Evolutionary conservation across 2,113 vertebrate genomes (phyloP).

Genomic region (Perca fluviatilis): DNA sequence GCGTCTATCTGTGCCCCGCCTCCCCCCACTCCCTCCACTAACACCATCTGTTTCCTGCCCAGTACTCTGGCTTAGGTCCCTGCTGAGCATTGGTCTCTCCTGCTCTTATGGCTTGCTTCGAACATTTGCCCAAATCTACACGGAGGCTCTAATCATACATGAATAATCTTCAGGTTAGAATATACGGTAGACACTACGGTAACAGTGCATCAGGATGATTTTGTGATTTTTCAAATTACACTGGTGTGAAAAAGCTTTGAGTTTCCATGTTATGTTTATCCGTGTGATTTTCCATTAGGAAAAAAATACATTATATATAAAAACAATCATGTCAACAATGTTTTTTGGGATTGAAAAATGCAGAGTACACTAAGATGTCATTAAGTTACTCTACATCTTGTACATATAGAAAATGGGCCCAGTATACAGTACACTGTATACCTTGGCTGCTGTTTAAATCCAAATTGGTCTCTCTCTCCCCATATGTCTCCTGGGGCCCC

Average conservation of each 20-base stretch:
- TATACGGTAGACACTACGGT: neutral
- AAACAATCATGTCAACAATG: no score
- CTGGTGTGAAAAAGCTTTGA: neutral
- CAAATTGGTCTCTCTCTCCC: neutral
- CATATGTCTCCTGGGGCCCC: neutral
- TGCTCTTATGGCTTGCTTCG: conserved; percentile 35
- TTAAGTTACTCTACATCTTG: neutral
- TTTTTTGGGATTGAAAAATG: neutral
- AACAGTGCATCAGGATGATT: neutral
- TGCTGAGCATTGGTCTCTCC: conserved; percentile 54
- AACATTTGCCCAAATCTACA: conserved; percentile 31
- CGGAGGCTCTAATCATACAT: conserved; percentile 8
- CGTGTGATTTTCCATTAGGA: neutral
- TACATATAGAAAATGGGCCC: neutral
- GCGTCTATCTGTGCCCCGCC: conserved; percentile 34
- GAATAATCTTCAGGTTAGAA: neutral
- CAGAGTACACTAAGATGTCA: neutral
- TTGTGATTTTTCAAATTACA: neutral
- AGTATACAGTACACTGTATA: no score
- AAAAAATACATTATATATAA: neutral
- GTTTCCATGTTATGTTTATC: neutral
- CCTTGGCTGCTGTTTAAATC: neutral
- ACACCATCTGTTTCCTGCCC: conserved; percentile 82
- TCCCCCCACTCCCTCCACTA: conserved; percentile 51
- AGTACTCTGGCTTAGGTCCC: conserved; percentile 69